These are phyloP conservation scores for Echinarachnius parma DNA, from an alignment of 53 echinoderm and acorn worm species.

Conservation along the genomic window DNA sequence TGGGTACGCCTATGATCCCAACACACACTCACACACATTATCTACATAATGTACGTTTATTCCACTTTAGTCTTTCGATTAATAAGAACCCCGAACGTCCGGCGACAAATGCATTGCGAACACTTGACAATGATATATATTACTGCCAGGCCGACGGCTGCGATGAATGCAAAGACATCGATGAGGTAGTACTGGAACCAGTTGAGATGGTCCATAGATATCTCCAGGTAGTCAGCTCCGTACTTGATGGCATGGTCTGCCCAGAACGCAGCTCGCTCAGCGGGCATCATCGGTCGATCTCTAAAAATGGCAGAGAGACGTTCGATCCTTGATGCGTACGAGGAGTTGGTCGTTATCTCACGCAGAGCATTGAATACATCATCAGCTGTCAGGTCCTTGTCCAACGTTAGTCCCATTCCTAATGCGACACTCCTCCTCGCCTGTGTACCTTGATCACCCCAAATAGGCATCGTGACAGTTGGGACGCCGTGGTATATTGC, in stretches of 20 bases:
- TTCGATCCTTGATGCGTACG: slow-evolving; percentile 34
- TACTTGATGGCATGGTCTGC: slow-evolving; percentile 55
- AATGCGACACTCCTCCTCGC: slow-evolving; percentile 9
- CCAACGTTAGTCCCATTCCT: slow-evolving; percentile 48
- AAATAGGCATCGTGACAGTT: slow-evolving; percentile 47
- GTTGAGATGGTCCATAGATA: slow-evolving; percentile 40
- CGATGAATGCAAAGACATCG: slow-evolving; percentile 57
- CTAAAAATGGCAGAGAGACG: slow-evolving; percentile 38
- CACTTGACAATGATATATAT: too few relatives aligned
- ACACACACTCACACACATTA: too few relatives aligned
- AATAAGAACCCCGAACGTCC: too few relatives aligned
- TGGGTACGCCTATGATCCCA: too few relatives aligned
- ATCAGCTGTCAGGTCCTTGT: slow-evolving; percentile 42
- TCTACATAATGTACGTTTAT: too few relatives aligned
- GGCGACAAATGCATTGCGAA: too few relatives aligned
- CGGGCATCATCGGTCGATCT: slow-evolving; percentile 46
- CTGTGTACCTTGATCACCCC: slow-evolving; percentile 51
- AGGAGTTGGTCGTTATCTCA: slow-evolving; percentile 43
- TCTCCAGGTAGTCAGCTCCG: slow-evolving; percentile 54
- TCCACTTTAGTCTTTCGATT: too few relatives aligned
- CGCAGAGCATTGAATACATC: slow-evolving; percentile 43
- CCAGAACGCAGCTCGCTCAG: slow-evolving; percentile 64
- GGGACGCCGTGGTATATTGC: slow-evolving; percentile 73
- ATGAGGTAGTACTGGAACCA: slow-evolving; percentile 57
- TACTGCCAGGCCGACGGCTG: too few relatives aligned